Conservation (phyloP, 2,113 vertebrate species). For the Perccottus glenii region DNA sequence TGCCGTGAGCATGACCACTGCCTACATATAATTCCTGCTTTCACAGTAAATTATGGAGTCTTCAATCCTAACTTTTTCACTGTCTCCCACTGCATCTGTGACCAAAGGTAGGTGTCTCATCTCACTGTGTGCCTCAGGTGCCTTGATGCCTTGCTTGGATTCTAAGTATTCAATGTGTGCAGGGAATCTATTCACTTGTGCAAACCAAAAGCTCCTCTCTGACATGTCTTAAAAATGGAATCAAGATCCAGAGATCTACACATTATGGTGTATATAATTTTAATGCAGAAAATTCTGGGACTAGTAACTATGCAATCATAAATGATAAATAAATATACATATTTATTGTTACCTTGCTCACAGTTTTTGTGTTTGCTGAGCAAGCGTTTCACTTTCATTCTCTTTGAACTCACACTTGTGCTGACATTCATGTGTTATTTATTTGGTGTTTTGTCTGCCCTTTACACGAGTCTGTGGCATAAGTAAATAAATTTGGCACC, state of each 20-base stretch:
- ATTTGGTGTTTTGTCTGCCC: too few species aligned
- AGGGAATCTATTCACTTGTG: constrained; percentile 25
- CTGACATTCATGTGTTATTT: too few species aligned
- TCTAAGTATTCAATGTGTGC: constrained; percentile 25
- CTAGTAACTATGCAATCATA: too few species aligned
- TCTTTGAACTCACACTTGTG: constrained; percentile 3
- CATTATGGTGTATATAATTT: too few species aligned
- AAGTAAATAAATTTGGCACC: too few species aligned
- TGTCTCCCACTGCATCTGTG: constrained; percentile 89
- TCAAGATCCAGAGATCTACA: too few species aligned
- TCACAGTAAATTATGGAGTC: constrained; percentile 83
- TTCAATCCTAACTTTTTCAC: constrained; percentile 86
- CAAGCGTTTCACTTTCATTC: constrained; percentile 7
- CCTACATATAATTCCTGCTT: constrained; percentile 75
- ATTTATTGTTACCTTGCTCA: not conserved
- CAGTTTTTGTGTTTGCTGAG: constrained; percentile 9
- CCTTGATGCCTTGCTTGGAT: constrained; percentile 7
- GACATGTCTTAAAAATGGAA: not conserved
- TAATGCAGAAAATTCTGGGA: too few species aligned
- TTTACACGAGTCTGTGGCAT: too few species aligned
- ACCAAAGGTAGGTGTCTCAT: constrained; percentile 80
- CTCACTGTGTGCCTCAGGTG: not conserved
- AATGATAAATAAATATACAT: too few species aligned
- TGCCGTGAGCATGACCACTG: constrained; percentile 92
- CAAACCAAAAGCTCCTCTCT: constrained; percentile 20